Conservation (phyloP, 1,140 invertebrate genomes). For the Calephelis virginiensis region DNA sequence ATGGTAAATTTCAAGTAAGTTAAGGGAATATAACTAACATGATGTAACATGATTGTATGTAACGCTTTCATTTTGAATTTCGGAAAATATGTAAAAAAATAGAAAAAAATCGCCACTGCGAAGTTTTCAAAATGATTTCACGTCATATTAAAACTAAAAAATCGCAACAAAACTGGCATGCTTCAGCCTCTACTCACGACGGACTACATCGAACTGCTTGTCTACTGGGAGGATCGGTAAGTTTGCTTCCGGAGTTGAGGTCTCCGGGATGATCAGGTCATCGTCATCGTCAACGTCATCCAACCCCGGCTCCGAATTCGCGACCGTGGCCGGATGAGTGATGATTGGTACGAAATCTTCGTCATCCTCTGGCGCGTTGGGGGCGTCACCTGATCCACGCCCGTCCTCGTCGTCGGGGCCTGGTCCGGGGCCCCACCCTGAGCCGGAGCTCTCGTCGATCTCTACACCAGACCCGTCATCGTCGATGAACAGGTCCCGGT, state of each 20-base stretch:
- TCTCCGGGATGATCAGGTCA: conserved; percentile 30
- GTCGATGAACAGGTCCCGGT: conserved; percentile 70
- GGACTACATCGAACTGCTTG: conserved; percentile 52
- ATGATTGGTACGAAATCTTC: conserved; percentile 45
- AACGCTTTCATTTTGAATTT: too few relatives aligned
- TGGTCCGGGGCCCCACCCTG: conserved; percentile 73
- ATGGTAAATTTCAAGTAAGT: too few relatives aligned
- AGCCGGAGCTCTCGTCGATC: conserved; percentile 76
- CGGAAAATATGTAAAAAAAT: too few relatives aligned
- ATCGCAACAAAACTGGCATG: conserved; percentile 73
- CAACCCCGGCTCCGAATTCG: not conserved
- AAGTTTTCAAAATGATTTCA: not conserved
- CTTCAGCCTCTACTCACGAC: conserved; percentile 76
- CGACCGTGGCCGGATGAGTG: not conserved
- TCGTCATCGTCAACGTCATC: conserved; percentile 24
- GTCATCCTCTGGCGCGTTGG: conserved; percentile 53
- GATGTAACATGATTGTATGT: too few relatives aligned
- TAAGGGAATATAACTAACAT: too few relatives aligned
- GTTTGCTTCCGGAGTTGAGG: conserved; percentile 40
- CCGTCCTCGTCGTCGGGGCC: conserved; percentile 76
- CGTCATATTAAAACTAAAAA: conserved; percentile 40
- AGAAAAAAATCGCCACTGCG: too few relatives aligned
- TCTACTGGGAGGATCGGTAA: conserved; percentile 43
- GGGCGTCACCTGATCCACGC: conserved; percentile 67
- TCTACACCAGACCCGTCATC: conserved; percentile 76